Evolutionary conservation across 2,888 invertebrate species (phyloP), one percentile per base, ranked within the genome.

Genomic region (Amorpha juglandis): DNA sequence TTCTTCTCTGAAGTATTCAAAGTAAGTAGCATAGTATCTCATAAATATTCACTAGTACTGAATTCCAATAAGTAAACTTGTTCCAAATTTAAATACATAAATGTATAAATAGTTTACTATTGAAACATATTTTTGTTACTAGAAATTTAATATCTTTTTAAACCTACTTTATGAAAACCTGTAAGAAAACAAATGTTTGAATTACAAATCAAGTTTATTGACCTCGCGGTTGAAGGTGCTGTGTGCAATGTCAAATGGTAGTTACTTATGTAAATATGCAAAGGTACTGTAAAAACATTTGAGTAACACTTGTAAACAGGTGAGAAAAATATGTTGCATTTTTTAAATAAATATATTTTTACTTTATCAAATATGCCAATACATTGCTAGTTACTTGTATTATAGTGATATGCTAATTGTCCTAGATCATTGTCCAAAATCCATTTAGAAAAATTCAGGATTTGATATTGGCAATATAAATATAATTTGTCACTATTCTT

Each of bases 1-100:
- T 99, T 99, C 94, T 99, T 99, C 94, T 99, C 99, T 6, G 98
- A 98, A 94, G 99, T 99, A 71, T 99, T 97, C 93, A 99, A 99
- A 97, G 99, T 99, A 94, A 94, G 95, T 90, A 9, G 63, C 70
- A 48, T 62, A 64, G 8, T 51, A 3, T 42, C 19, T 11, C 8
- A 2, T 6, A 19, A 6, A 1, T 45, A 9, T 12, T 45, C n/a
- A 42, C 42, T 42, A 42, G 2, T 42, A 50, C 14, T 27, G 4
- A 27, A 27, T 27, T 27, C 27, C 27, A 27, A 50, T 50, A 48
- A 33, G 12, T 14, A 63, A 63, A 9, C 12, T 3, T 4, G 38
- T 62, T 38, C 19, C 51, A 51, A 19, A 51, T 8, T 14, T 48
- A 16, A 1, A 16, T 16, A 16, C 16, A 48, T 48, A 16, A 1